phyloP scores from a whole-genome alignment of 2,797 vertebrate species.

The Trichosurus vulpecula region DNA sequence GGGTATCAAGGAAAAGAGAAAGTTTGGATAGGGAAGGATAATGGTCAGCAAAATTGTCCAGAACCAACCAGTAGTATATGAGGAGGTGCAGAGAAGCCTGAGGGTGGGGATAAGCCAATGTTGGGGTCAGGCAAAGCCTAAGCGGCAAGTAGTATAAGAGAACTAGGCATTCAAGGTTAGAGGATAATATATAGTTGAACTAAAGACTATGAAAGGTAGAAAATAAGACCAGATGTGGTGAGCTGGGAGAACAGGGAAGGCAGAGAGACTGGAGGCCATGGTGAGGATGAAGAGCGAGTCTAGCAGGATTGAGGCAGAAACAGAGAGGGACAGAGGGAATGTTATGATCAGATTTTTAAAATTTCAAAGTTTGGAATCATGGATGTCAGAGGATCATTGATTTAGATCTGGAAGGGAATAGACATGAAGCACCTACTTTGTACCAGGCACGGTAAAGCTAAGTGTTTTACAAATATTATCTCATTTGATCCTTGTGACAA shows the following conservation, averaged over 20 bases:
- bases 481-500: background rate
- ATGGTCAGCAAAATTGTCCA: too few species aligned
- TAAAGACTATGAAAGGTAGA: background rate
- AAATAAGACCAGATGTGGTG: background rate
- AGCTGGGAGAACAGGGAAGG: background rate
- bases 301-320: background rate
- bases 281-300: background rate
- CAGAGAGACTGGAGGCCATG: background rate
- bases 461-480: background rate
- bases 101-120: background rate
- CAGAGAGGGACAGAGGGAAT: background rate
- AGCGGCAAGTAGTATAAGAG: background rate
- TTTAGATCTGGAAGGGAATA: background rate
- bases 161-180: background rate
- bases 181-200: background rate
- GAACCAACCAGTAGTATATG: background rate
- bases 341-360: background rate
- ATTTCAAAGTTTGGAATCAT: background rate
- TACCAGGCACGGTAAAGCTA: background rate
- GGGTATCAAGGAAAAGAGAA: background rate
- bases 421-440: background rate
- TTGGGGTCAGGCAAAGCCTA: background rate
- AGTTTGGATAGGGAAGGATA: background rate
- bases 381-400: background rate
- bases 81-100: background rate